Evolutionary conservation across 2,113 vertebrate species (phyloP).

Genomic region (Hoplias malabaricus): DNA sequence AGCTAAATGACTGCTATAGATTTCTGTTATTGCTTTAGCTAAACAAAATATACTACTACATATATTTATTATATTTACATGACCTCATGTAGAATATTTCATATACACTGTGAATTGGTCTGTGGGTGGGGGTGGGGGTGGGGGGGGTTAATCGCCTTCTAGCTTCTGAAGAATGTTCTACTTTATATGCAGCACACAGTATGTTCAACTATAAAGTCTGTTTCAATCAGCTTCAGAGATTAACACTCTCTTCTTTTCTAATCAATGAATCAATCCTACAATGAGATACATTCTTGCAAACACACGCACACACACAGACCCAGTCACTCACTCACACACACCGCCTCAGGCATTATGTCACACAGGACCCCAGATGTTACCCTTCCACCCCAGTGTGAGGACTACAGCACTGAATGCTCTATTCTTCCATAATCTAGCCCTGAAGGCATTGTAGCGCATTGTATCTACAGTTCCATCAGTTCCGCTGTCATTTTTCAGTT

Average conservation of each 20-base stretch:
- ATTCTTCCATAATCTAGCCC: neutral
- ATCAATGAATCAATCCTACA: slow-evolving; percentile 1
- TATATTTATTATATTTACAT: no score
- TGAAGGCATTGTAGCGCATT: neutral
- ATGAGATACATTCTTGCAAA: neutral
- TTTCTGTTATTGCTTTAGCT: no score
- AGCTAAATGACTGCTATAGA: no score
- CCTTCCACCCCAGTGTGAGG: neutral
- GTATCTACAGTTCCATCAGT: neutral
- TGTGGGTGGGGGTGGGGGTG: no score
- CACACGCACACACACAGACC: neutral
- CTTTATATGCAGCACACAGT: neutral
- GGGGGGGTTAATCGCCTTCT: neutral
- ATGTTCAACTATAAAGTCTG: neutral
- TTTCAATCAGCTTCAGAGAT: neutral
- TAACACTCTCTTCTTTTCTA: neutral
- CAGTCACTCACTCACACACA: neutral
- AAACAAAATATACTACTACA: no score
- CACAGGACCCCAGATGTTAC: neutral
- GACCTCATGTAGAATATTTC: no score
- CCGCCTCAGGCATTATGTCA: neutral
- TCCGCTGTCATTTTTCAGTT: neutral
- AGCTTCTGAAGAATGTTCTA: neutral
- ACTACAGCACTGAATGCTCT: neutral
- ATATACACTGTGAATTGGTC: no score